Base-by-base conservation (phyloP, 2,113 vertebrate species). In the Pollachius pollachius region DNA sequence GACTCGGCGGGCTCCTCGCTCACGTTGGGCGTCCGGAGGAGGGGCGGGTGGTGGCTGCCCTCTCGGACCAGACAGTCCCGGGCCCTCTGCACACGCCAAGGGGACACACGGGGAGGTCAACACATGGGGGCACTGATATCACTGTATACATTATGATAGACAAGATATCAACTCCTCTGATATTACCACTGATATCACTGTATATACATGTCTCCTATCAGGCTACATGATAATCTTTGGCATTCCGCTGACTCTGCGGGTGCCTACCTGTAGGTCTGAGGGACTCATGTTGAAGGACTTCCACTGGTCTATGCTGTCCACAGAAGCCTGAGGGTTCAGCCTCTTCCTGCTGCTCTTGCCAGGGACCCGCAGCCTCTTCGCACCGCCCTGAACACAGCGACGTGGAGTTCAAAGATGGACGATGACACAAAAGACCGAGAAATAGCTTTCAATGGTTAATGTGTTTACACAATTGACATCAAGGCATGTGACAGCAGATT, bases 321-420 rank as follows among this genome's bases (percentile, higher is more conserved):
- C 91, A 5, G 92, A 92, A 52, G 90, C 93, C 85, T 94, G 93
- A 83, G 92, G 94, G 63, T 94, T 96, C 68, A 96, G 86, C 73
- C 94, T 93, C 90, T 97, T 97, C 77, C 94, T 90, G 71, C 92
- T 93, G 52, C 93, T 85, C 88, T 94, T 96, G 1, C 90, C 89
- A 34, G 95, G 94, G 23, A 94, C 92, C 56, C 88, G 90, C 48
- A 94, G 88, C 67, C 93, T 91, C 81, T 91, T 93, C 65, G 91
- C 91, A 9, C 83, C 68, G 59, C 87, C 87, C 93, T 94, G 70
- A 75, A 81, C 25, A 18, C 21, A 69, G 8, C 72, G 1, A 48
- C 41, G 11, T 12, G 41, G 41, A 12, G 23, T 23, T 48, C 8
- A 48, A 48, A 48, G 2, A 48, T 2, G 8, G 6, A 48, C 41